Base-by-base conservation (phyloP, 2,888 invertebrate genomes). In the Drosophila subsilvestris region DNA sequence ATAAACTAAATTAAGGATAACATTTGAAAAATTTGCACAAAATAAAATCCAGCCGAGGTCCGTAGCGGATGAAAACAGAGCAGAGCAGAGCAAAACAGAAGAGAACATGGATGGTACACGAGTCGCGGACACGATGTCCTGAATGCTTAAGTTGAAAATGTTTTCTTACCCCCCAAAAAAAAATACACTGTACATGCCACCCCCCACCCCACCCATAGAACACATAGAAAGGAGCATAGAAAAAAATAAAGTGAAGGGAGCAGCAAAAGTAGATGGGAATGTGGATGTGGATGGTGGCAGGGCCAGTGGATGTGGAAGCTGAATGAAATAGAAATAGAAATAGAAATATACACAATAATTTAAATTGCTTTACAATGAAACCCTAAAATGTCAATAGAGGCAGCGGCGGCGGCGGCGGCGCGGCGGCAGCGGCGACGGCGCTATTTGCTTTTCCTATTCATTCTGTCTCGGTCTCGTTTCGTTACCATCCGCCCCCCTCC, bases 1-100 rank as follows among this genome's bases (percentile, higher is more conserved):
- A 78, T 81, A 86, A 88, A 88, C 88, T 86, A 88, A 88, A 86
- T 88, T 86, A 88, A 86, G 85, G 88, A 86, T 86, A 85, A 85
- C 86, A 87, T 85, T 85, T 85, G 85, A 85, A 85, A 85, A 85
- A 85, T 85, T 85, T 87, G 85, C 85, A 87, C 85, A 88, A 86
- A 85, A 85, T 85, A 85, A 85, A 85, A 85, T 82, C 83, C 82
- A 85, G 72, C 75, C 62, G 32, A 75, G 43, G 54, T 43, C 62
- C 12, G 18, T 32, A 10, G 20, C n/a, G n/a, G n/a, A n/a, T n/a
- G 48, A 65, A 59, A 60, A 65, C n/a, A 62, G 71, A 29, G 57
- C 67, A 67, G 60, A 60, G 55, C n/a, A 62, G 67, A 29, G 55
- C 63, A 69, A 54, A 43, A 72, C 47, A 29, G 56, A 56, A 68